Base-by-base conservation (phyloP, 2,113 vertebrate genomes). In the Cephalopterus ornatus region DNA sequence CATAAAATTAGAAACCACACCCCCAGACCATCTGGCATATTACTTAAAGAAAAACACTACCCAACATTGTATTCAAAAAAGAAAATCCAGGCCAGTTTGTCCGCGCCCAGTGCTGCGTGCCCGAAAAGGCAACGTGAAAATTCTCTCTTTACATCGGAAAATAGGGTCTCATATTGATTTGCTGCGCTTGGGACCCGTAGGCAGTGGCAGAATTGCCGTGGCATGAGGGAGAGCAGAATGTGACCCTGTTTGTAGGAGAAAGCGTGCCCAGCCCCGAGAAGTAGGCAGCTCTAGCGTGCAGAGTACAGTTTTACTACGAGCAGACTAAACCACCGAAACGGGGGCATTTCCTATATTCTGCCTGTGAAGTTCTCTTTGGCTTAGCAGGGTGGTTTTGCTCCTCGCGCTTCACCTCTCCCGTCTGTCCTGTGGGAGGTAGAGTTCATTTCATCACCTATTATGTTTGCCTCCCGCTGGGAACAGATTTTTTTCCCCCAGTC, bases 1-100 rank as follows among this genome's bases (percentile, higher is more conserved):
- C 94, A 79, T 97, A 97, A 97, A 97, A 97, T 97, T 97, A 97
- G 97, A 97, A 97, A 97, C 95, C 96, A 92, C 94, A 96, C 96
- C 96, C 92, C 96, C 96, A 94, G 92, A 97, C 96, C 96, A 96
- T 97, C 97, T 97, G 97, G 91, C 94, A 37, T 95, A 94, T 88
- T 93, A 90, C 97, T 96, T 97, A 95, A 95, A 96, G 93, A 92
- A 97, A 96, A 96, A 94, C 94, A 96, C 68, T 58, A 80, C 89
- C 78, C 92, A 81, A 86, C 89, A 93, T 94, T 96, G 92, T 97
- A 96, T 96, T 96, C 94, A 94, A 92, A 95, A 92, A 66, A 42
- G 93, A 94, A 83, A 92, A 96, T 85, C 92, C 93, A 79, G 93
- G 91, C 87, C 94, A 53, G 1, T 91, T 88, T 93, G 72, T 83